These are phyloP conservation scores for Argentina silus DNA, from an alignment of 2,797 vertebrate genomes.

Conservation along the genomic window DNA sequence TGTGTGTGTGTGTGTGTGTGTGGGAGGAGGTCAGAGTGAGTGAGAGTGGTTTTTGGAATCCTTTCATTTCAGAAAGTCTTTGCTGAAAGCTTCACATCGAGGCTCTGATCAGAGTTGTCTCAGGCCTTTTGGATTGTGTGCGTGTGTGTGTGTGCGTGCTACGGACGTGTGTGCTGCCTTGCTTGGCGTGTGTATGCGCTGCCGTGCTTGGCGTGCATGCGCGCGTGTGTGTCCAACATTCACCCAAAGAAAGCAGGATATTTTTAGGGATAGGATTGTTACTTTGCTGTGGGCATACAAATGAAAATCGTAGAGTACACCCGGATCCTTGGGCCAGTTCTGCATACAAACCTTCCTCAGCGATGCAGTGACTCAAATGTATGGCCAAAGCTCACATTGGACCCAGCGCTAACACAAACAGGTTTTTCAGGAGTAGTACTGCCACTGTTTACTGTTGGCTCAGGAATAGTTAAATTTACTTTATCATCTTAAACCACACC, in stretches of 20 bases:
- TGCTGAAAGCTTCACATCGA: neutral
- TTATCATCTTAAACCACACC: no score
- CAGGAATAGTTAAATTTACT: no score
- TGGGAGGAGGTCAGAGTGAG: conserved; percentile 4
- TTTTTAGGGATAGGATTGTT: neutral
- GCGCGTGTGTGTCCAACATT: neutral
- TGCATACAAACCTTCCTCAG: neutral
- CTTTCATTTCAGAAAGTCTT: conserved; percentile 11
- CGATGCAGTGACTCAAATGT: neutral
- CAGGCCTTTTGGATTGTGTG: neutral
- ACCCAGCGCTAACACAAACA: no score
- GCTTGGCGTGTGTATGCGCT: no score
- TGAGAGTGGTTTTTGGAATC: conserved; percentile 4
- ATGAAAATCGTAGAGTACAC: neutral
- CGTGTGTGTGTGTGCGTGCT: neutral
- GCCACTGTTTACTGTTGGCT: no score
- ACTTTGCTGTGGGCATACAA: neutral
- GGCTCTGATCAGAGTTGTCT: neutral
- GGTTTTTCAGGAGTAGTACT: no score
- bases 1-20: neutral
- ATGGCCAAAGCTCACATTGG: neutral
- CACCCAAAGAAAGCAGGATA: neutral
- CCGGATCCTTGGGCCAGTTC: neutral
- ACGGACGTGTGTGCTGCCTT: no score
- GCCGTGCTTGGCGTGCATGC: no score